Conservation (phyloP, 2,797 vertebrate genomes). For the Anguilla pacifica region DNA sequence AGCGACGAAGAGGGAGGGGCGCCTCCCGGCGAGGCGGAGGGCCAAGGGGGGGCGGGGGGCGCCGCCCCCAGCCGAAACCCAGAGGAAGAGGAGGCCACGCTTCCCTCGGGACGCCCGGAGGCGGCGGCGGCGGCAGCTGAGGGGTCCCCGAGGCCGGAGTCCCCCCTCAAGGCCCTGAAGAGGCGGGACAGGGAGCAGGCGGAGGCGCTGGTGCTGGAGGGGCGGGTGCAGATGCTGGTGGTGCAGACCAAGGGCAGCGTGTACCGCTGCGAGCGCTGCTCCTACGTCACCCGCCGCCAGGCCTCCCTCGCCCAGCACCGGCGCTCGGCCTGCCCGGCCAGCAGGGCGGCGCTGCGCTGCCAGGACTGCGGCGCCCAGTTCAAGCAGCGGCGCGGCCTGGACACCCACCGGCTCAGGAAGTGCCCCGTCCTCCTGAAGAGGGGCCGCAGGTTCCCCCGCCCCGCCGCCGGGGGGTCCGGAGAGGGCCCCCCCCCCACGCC, state of each 20-base stretch:
- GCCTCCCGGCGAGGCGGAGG: not conserved
- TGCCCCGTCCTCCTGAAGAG: slow-evolving; percentile 72
- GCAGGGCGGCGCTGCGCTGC: slow-evolving; percentile 71
- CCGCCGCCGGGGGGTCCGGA: slow-evolving; percentile 17
- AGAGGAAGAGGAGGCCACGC: not conserved
- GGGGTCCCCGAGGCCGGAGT: slow-evolving; percentile 58
- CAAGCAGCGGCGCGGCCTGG: slow-evolving; percentile 87
- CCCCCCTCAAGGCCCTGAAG: slow-evolving; percentile 74
- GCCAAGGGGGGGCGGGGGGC: slow-evolving; percentile 24
- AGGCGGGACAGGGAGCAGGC: slow-evolving; percentile 89
- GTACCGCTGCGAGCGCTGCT: slow-evolving; percentile 80
- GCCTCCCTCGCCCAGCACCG: slow-evolving; percentile 76
- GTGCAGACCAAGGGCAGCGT: slow-evolving; percentile 74
- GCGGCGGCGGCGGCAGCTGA: slow-evolving; percentile 22
- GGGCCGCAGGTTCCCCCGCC: slow-evolving; percentile 55
- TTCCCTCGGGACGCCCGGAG: not conserved
- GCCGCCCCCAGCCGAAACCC: slow-evolving; percentile 18
- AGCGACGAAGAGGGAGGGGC: slow-evolving; percentile 47
- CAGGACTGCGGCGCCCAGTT: slow-evolving; percentile 81
- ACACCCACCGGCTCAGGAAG: slow-evolving; percentile 82
- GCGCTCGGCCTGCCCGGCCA: slow-evolving; percentile 72
- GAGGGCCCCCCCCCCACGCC: not conserved
- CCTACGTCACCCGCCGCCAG: slow-evolving; percentile 80
- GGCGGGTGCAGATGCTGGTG: slow-evolving; percentile 90
- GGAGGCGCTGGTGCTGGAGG: slow-evolving; percentile 85